Conservation (phyloP, 2,113 vertebrate genomes). For the Vulpes lagopus region DNA sequence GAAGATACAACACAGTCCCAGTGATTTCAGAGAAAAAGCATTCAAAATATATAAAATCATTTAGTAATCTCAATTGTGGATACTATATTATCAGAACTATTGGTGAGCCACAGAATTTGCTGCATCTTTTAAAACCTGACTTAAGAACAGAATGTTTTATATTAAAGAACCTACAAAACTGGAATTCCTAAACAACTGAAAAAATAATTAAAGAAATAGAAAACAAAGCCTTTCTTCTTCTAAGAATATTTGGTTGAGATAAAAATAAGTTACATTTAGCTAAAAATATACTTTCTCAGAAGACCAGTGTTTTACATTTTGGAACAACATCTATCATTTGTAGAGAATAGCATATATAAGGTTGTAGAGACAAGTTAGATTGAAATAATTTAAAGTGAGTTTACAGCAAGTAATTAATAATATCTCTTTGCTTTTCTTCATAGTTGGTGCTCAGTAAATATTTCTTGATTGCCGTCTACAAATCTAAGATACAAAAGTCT, state of each 20-base stretch:
- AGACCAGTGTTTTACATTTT: neutral
- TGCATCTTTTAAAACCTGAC: neutral
- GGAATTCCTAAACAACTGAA: neutral
- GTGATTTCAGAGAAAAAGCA: constrained; percentile 38
- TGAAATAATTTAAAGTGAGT: constrained; percentile 21
- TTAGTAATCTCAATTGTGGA: constrained; percentile 4
- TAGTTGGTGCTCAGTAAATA: neutral
- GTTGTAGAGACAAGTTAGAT: neutral
- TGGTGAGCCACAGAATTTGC: neutral
- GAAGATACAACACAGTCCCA: neutral
- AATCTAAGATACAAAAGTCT: neutral
- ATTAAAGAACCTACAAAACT: constrained; percentile 1
- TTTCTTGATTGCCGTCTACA: neutral
- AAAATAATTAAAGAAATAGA: neutral
- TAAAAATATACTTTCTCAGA: constrained; percentile 29
- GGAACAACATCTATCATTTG: constrained; percentile 36
- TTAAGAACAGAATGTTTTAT: constrained; percentile 11
- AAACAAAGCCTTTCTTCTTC: neutral
- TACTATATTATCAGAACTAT: constrained; percentile 12
- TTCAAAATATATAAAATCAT: constrained; percentile 20
- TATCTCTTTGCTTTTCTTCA: neutral
- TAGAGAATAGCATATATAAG: neutral
- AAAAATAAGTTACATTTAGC: constrained; percentile 40
- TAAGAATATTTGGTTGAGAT: neutral
- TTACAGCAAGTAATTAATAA: neutral